Base-by-base conservation (phyloP, 2,797 vertebrate genomes). In the Myotis planiceps region DNA sequence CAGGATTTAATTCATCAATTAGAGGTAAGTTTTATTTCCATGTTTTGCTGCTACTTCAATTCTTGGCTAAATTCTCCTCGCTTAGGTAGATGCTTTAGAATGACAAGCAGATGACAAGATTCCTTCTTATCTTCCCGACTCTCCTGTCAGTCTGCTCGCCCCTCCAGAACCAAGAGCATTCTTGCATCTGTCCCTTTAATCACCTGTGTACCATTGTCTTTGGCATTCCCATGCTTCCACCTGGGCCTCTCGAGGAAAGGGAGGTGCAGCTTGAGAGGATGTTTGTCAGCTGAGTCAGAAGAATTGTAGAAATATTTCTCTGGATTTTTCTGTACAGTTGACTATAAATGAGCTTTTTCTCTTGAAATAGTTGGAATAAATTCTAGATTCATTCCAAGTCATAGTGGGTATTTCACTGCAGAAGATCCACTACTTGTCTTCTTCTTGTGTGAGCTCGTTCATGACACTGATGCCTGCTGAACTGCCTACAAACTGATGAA, bases 1-100 rank as follows among this genome's bases (percentile, higher is more conserved):
- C 99, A 99, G 96, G 99, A 99, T 98, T 99, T 99, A 97, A 99
- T 99, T 98, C 99, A 99, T 97, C 99, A 99, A 97, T 99, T 99
- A 79, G 99, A 99, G 99, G 99, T 99, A 99, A 9, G 92, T 34
- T 96, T 92, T 90, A 45, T 86, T 96, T 95, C 69, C 10, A 25
- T 10, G 88, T 55, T 51, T 60, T 78, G 45, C 15, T 92, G 9
- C 25, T 94, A 80, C 25, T 90, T 91, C 78, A 84, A 69, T 92
- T 94, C 42, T 29, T 37, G 51, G 47, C 9, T 60, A 66, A 42
- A 27, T 75, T 89, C 39, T 72, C 14, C 16, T 45, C 25, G 1
- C 25, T 58, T 42, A 60, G 6, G 18, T n/a, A 32, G 42, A 92
- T 47, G 51, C 45, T 87, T 78, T 74, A 49, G 69, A 66, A 68